Conservation (phyloP, 2,797 vertebrate genomes). For the Rhynchonycteris naso region DNA sequence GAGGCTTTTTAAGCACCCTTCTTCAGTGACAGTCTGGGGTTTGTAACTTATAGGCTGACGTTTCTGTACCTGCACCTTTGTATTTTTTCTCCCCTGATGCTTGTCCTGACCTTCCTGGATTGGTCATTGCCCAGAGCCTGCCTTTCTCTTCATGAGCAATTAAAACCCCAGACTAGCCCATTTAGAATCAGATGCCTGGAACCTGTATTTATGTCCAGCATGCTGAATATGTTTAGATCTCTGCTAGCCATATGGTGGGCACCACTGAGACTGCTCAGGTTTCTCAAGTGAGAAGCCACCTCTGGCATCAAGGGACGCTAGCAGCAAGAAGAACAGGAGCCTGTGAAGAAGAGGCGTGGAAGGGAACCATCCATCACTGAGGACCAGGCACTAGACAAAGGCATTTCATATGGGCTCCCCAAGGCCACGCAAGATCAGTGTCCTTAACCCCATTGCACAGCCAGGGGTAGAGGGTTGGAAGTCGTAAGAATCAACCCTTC, state of each 20-base stretch:
- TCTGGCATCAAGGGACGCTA: not conserved
- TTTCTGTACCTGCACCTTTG: slow-evolving; percentile 31
- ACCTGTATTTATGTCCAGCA: slow-evolving; percentile 60
- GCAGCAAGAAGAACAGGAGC: not conserved
- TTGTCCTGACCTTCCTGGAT: not conserved
- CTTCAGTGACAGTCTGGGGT: not conserved
- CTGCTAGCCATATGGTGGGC: slow-evolving; percentile 60
- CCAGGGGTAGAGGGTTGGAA: not conserved
- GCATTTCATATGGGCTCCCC: not conserved
- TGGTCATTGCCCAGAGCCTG: slow-evolving; percentile 62
- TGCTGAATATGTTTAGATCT: not conserved
- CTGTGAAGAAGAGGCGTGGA: not conserved
- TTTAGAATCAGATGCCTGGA: slow-evolving; percentile 70
- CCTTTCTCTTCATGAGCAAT: slow-evolving; percentile 70
- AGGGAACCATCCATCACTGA: not conserved
- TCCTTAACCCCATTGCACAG: not conserved
- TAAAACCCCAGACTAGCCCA: slow-evolving; percentile 73
- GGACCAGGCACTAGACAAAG: not conserved
- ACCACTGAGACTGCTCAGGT: not conserved
- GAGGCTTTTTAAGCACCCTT: not conserved
- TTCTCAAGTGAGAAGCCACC: not conserved
- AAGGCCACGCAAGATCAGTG: not conserved
- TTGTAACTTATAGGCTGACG: not conserved
- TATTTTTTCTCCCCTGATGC: not conserved
- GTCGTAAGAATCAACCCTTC: not conserved